Conservation (phyloP, 2,888 invertebrate species). For the Lepas anatifera region DNA sequence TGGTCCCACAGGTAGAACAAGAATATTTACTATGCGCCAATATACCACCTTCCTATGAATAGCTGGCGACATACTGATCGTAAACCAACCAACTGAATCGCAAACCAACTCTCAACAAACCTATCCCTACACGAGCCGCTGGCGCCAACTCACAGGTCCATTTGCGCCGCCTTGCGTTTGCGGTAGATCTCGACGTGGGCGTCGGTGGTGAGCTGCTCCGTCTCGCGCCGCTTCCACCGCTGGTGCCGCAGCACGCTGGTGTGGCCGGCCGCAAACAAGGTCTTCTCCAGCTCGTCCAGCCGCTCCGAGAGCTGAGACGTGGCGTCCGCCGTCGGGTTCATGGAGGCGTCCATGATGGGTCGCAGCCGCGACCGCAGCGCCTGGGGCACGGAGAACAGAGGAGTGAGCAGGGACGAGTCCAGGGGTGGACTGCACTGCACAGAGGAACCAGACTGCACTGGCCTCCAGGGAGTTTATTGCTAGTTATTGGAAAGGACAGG, state of each 20-base stretch:
- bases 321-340: neutral
- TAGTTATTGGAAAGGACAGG: too few species aligned
- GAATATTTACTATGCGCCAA: too few species aligned
- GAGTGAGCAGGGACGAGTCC: too few species aligned
- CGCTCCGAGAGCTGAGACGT: neutral
- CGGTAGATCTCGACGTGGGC: neutral
- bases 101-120: too few species aligned
- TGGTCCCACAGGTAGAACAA: too few species aligned
- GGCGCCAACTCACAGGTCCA: neutral
- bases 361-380: neutral
- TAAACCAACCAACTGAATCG: too few species aligned
- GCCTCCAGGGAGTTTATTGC: too few species aligned
- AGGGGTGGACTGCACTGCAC: too few species aligned
- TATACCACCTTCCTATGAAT: too few species aligned
- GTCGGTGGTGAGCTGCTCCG: neutral
- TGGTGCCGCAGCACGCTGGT: neutral
- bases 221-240: neutral
- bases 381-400: neutral
- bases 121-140: too few species aligned
- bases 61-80: too few species aligned
- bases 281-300: neutral
- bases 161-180: constrained; percentile 1
- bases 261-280: neutral
- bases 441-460: too few species aligned
- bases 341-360: constrained; percentile 4